Percentiles rank a stretch among this genome's conserved stretches.
These are phyloP conservation scores for Manacus vitellinus DNA, from an alignment of 2,113 vertebrate genomes.

Conservation along the genomic window DNA sequence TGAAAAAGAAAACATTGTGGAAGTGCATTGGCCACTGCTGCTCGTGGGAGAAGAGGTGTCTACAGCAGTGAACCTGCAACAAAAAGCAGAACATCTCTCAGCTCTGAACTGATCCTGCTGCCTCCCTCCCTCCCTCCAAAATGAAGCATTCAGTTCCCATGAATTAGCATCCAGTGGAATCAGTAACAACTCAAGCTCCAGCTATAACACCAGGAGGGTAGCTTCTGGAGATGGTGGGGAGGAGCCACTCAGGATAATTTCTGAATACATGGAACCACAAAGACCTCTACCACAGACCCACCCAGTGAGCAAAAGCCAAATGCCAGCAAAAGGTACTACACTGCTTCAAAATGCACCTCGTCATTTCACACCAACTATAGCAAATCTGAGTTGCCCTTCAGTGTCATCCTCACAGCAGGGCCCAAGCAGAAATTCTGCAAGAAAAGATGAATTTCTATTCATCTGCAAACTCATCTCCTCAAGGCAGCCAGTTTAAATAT, in stretches of 20 bases:
- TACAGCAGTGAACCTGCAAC: constrained; percentile 78
- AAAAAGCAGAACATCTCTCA: not conserved
- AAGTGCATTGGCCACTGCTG: constrained; percentile 2
- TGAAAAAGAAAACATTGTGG: constrained; percentile 74
- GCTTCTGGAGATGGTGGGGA: not conserved
- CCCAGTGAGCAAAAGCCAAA: not conserved
- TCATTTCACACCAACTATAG: not conserved
- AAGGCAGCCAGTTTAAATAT: not conserved
- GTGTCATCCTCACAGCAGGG: not conserved
- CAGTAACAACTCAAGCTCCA: not conserved
- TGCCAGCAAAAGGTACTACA: not conserved
- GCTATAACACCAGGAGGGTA: not conserved
- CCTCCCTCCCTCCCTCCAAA: not conserved
- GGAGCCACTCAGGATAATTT: not conserved
- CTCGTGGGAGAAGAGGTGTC: constrained; percentile 65
- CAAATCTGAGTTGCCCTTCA: not conserved
- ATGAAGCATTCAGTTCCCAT: not conserved
- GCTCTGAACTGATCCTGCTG: not conserved
- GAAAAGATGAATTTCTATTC: not conserved
- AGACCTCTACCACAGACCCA: not conserved
- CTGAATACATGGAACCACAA: not conserved
- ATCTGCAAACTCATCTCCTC: constrained; percentile 13
- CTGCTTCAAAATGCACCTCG: not conserved
- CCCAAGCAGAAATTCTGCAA: not conserved
- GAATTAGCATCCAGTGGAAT: not conserved